These are phyloP conservation scores for Iphiclides podalirius DNA, from an alignment of 2,888 invertebrate species.

Conservation along the genomic window DNA sequence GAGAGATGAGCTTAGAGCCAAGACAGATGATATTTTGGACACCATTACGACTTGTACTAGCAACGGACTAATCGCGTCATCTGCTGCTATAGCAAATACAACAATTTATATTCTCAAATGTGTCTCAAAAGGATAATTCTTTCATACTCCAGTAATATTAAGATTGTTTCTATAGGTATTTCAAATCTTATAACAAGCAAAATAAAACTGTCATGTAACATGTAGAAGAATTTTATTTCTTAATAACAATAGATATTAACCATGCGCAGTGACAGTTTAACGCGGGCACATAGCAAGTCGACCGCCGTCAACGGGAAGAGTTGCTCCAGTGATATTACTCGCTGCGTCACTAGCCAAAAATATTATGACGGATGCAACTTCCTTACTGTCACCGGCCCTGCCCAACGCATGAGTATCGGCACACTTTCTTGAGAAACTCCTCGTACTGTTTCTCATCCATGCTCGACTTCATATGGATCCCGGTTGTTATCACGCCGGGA, in stretches of 20 bases:
- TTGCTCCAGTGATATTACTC: slow-evolving; percentile 91
- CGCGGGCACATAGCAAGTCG: slow-evolving; percentile 92
- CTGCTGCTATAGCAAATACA: slow-evolving; percentile 37
- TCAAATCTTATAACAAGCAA: not conserved
- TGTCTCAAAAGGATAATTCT: slow-evolving; percentile 29
- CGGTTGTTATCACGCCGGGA: slow-evolving; percentile 95
- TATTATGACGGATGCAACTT: slow-evolving; percentile 92
- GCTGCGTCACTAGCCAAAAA: slow-evolving; percentile 93
- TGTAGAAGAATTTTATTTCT: slow-evolving; percentile 4
- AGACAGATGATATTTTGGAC: slow-evolving; percentile 40
- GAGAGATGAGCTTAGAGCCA: slow-evolving; percentile 36
- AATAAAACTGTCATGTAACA: not conserved
- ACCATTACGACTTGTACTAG: slow-evolving; percentile 40
- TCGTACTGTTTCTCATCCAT: slow-evolving; percentile 89
- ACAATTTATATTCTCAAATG: slow-evolving; percentile 40
- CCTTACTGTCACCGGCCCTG: slow-evolving; percentile 88
- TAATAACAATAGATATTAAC: not conserved
- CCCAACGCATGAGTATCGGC: slow-evolving; percentile 94
- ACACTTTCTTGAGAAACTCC: slow-evolving; percentile 88
- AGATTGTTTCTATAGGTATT: not conserved
- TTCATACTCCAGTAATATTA: not conserved
- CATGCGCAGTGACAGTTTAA: slow-evolving; percentile 43
- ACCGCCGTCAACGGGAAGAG: slow-evolving; percentile 93
- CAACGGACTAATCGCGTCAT: slow-evolving; percentile 42
- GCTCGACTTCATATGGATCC: slow-evolving; percentile 89